These are phyloP conservation scores for Corydoras sp. DNA, from an alignment of 2,113 vertebrate genomes.

Conservation along the genomic window DNA sequence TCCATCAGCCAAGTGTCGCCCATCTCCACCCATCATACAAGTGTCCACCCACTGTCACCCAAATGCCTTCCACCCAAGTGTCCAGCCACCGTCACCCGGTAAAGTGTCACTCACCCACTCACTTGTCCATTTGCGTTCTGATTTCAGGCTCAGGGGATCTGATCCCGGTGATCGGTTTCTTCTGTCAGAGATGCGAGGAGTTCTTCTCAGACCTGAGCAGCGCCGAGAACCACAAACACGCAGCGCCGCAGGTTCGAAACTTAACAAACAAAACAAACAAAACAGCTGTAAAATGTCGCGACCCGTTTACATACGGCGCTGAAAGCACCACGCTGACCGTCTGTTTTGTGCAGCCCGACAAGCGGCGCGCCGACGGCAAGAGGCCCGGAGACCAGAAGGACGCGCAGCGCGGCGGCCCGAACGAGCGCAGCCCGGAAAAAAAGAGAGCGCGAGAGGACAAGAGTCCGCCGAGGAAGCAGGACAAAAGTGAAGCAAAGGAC, in stretches of 20 bases:
- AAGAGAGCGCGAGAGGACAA: slow-evolving; percentile 10
- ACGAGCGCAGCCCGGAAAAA: not conserved
- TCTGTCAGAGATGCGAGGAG: slow-evolving; percentile 90
- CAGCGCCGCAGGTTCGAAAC: slow-evolving; percentile 34
- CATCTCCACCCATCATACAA: too few species aligned
- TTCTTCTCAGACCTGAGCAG: slow-evolving; percentile 82
- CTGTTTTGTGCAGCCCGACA: not conserved
- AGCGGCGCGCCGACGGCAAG: not conserved
- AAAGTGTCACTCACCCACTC: too few species aligned
- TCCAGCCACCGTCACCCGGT: too few species aligned
- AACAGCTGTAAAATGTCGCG: too few species aligned
- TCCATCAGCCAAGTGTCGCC: too few species aligned
- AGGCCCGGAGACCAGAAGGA: not conserved
- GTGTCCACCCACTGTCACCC: not conserved
- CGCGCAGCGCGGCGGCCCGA: not conserved
- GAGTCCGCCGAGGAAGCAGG: not conserved
- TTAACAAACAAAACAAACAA: too few species aligned
- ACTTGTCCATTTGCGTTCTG: not conserved
- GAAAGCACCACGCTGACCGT: not conserved
- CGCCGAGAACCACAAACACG: slow-evolving; percentile 74
- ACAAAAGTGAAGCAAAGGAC: not conserved
- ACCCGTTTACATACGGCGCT: too few species aligned
- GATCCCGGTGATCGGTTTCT: slow-evolving; percentile 89
- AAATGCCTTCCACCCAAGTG: not conserved
- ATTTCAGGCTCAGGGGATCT: slow-evolving; percentile 78